Conservation (phyloP, 2,113 vertebrate species). For the Seriola aureovittata region DNA sequence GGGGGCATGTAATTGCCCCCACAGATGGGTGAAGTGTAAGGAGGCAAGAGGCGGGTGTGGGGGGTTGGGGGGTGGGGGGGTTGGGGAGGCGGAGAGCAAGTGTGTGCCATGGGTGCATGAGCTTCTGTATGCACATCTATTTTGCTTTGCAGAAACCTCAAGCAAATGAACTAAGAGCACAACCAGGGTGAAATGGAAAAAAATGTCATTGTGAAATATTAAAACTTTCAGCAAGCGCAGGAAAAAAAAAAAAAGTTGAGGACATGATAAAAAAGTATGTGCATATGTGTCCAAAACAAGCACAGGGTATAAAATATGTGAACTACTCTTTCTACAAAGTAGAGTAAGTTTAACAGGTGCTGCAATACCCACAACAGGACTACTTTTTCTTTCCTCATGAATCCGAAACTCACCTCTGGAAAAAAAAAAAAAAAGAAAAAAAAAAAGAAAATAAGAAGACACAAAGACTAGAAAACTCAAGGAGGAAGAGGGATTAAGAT, state of each 20-base stretch:
- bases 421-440: slow-evolving; percentile 10
- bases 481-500: slow-evolving; percentile 75
- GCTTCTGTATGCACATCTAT: slow-evolving; percentile 54
- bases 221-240: slow-evolving; percentile 54
- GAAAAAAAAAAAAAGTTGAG: slow-evolving; percentile 58
- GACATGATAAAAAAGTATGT: slow-evolving; percentile 34
- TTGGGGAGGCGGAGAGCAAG: slow-evolving; percentile 25
- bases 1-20: slow-evolving; percentile 72
- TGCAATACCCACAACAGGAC: slow-evolving; percentile 70
- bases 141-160: slow-evolving; percentile 67
- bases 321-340: slow-evolving; percentile 65
- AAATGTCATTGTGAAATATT: slow-evolving; percentile 55
- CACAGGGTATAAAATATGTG: slow-evolving; percentile 42
- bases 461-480: slow-evolving; percentile 58
- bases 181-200: slow-evolving; percentile 21
- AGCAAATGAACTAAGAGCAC: slow-evolving; percentile 53
- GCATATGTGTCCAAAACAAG: slow-evolving; percentile 66
- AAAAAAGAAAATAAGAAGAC: slow-evolving; percentile 14
- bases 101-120: slow-evolving; percentile 58
- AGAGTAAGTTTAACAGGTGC: slow-evolving; percentile 76
- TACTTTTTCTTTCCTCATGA: slow-evolving; percentile 58
- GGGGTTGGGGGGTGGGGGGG: slow-evolving; percentile 19
- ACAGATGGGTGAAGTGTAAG: slow-evolving; percentile 76
- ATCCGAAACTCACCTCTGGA: slow-evolving; percentile 65
- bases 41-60: slow-evolving; percentile 62